phyloP scores from a whole-genome alignment of 2,113 vertebrate genomes.

The Hydropotes inermis region DNA sequence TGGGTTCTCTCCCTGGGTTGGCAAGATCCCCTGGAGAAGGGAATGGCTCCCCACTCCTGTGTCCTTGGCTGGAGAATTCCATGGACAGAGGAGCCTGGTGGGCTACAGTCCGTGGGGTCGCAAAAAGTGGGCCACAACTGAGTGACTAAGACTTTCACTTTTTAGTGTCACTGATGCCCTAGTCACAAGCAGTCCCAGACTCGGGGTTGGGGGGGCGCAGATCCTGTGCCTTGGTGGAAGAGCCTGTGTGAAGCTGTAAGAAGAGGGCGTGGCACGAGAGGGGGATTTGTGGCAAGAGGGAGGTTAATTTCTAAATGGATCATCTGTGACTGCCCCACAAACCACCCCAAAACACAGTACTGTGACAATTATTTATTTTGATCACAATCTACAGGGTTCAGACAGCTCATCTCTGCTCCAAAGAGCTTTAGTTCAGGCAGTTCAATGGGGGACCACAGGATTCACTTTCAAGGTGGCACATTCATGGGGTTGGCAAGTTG shows the following conservation, averaged over 20 bases:
- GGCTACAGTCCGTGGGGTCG: fast-evolving
- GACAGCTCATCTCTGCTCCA: neutral
- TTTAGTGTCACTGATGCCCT: neutral
- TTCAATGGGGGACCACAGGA: neutral
- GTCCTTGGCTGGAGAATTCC: neutral
- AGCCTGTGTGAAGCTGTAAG: neutral
- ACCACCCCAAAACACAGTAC: neutral
- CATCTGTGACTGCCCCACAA: too few species aligned
- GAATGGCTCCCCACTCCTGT: neutral
- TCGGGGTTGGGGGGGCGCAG: fast-evolving
- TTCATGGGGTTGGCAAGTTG: neutral
- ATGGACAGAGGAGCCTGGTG: neutral
- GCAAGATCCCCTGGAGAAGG: neutral
- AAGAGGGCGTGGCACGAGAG: neutral
- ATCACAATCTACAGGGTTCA: neutral
- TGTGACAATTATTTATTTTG: neutral
- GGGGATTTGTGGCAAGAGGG: neutral
- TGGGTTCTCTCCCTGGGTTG: neutral
- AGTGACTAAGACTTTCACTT: neutral
- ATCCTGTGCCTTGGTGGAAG: neutral
- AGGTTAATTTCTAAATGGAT: neutral
- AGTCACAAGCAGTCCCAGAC: neutral
- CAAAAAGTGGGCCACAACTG: neutral
- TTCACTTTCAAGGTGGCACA: neutral
- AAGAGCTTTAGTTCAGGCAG: neutral